Percentiles rank a stretch among this genome's conserved stretches.
These are phyloP conservation scores for Colostygia pectinataria DNA, from an alignment of 2,888 invertebrate genomes.

Conservation along the genomic window DNA sequence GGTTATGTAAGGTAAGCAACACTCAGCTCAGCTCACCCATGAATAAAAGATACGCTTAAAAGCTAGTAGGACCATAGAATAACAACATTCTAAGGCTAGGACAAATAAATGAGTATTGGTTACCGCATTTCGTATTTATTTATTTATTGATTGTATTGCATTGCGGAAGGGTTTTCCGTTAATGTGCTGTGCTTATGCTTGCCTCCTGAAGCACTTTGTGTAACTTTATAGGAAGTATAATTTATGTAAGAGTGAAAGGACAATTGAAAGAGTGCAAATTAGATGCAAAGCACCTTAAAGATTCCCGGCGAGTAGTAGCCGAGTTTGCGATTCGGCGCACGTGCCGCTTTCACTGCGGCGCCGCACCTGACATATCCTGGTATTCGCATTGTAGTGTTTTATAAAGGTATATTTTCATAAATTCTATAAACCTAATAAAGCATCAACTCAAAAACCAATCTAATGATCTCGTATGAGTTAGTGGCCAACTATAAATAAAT, in stretches of 20 bases:
- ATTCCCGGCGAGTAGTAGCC: conserved; percentile 70
- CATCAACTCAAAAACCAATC: background rate
- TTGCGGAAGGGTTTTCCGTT: conserved; percentile 29
- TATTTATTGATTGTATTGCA: no score
- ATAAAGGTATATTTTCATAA: no score
- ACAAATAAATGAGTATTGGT: conserved; percentile 19
- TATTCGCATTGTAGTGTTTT: conserved; percentile 24
- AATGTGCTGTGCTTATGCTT: conserved; percentile 12
- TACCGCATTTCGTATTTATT: conserved; percentile 27
- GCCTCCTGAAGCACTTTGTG: conserved; percentile 20
- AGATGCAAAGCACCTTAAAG: conserved; percentile 67
- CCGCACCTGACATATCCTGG: conserved; percentile 66
- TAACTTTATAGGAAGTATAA: conserved; percentile 21
- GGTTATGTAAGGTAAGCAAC: background rate
- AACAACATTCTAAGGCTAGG: no score
- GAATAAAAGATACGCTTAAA: background rate
- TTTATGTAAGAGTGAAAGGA: conserved; percentile 71
- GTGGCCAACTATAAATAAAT: no score
- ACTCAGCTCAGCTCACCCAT: background rate
- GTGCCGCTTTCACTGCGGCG: conserved; percentile 72
- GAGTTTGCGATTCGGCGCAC: conserved; percentile 66
- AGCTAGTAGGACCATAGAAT: no score
- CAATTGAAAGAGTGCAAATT: conserved; percentile 64
- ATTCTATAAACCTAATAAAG: no score
- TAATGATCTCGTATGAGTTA: no score